Conservation (phyloP, 1,140 invertebrate species). For the Cotesia chilonis region DNA sequence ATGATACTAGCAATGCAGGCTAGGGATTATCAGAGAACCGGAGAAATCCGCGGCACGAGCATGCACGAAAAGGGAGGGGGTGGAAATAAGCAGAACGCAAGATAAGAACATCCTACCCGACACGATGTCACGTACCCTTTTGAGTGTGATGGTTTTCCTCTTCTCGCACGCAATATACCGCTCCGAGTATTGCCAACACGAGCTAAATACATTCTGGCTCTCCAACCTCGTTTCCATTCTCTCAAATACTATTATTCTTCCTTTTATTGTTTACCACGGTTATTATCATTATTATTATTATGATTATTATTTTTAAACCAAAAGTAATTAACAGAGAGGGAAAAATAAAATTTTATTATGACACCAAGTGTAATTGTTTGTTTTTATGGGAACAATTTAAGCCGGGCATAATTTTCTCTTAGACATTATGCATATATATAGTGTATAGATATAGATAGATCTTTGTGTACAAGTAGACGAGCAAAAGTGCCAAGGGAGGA, state of each 20-base stretch:
- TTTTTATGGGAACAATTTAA: too few relatives aligned
- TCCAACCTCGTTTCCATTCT: neutral
- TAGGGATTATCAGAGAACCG: slow-evolving; percentile 25
- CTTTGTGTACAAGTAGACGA: slow-evolving; percentile 12
- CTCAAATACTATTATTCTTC: neutral
- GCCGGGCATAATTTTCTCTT: too few relatives aligned
- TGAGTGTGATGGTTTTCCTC: slow-evolving; percentile 56
- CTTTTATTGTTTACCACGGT: neutral
- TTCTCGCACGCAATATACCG: slow-evolving; percentile 50
- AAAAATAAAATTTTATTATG: slow-evolving; percentile 8
- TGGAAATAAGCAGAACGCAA: slow-evolving; percentile 46
- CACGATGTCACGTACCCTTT: slow-evolving; percentile 61
- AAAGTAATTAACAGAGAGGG: neutral
- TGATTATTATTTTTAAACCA: neutral
- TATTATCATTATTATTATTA: slow-evolving; percentile 1
- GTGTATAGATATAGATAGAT: neutral
- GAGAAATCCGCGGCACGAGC: slow-evolving; percentile 19
- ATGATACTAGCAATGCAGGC: neutral
- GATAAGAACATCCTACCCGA: slow-evolving; percentile 59
- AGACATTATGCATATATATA: too few relatives aligned
- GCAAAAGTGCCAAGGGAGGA: slow-evolving; percentile 29
- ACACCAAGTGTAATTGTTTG: neutral
- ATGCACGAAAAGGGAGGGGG: slow-evolving; percentile 35
- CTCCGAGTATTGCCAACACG: slow-evolving; percentile 17
- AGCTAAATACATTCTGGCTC: neutral